Percentiles rank a stretch among this genome's conserved stretches.
Evolutionary conservation across 2,888 invertebrate genomes (phyloP).

Genomic region (Drosophila leonis): DNA sequence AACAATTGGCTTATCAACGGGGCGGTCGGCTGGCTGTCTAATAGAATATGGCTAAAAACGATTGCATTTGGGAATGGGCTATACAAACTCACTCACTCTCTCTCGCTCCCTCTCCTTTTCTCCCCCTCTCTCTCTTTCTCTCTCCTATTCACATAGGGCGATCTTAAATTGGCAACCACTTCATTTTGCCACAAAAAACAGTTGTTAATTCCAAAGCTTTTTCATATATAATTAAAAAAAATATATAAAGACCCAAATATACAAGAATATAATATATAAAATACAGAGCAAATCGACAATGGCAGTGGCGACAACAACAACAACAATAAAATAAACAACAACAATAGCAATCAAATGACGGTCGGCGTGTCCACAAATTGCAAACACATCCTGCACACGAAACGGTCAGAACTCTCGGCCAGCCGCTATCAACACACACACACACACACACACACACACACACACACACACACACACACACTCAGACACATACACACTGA

Average conservation of each 20-base stretch:
- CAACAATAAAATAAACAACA: conserved; percentile 23
- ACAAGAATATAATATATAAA: conserved; percentile 48
- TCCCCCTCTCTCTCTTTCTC: background rate
- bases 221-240: conserved; percentile 50
- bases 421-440: conserved; percentile 52
- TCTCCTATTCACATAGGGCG: conserved; percentile 1
- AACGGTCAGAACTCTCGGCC: conserved; percentile 45
- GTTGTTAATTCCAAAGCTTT: conserved; percentile 37
- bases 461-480: conserved; percentile 37
- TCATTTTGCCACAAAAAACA: conserved; percentile 28
- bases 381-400: conserved; percentile 81
- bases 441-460: conserved; percentile 22
- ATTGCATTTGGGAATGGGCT: background rate
- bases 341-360: conserved; percentile 66
- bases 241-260: conserved; percentile 22
- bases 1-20: conserved; percentile 59
- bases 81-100: background rate
- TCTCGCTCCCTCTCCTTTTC: background rate
- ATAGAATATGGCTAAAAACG: conserved; percentile 34
- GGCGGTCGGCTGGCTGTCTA: conserved; percentile 15
- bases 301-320: conserved; percentile 26
- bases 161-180: conserved; percentile 42
- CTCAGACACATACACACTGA: conserved; percentile 12
- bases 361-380: conserved; percentile 82
- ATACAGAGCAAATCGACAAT: conserved; percentile 45